Evolutionary conservation across 2,113 vertebrate genomes (phyloP), one percentile per base, ranked within the genome.

Genomic region (Anhinga rufa): DNA sequence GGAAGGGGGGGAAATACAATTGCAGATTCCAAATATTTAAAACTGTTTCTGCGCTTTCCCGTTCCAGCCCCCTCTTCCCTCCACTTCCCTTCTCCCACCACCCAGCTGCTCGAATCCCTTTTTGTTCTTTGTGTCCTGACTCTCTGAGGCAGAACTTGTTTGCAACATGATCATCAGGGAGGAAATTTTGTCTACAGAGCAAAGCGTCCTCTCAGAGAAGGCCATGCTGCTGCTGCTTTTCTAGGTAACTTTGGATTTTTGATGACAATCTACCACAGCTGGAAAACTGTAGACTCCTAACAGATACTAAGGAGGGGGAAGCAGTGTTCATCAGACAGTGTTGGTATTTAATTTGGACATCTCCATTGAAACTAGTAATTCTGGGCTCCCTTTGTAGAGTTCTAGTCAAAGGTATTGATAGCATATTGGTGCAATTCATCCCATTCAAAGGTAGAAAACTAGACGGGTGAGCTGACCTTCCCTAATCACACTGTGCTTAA

Each of bases 1-100:
- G 74, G 58, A 75, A 74, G 17, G 24, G 46, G 72, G 88, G 52
- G 25, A 76, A 96, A 92, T 70, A 90, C 91, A 97, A 94, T 95
- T 92, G 65, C 78, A 86, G 91, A 92, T 95, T 94, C 74, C 92
- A 97, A 91, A 95, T 92, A 92, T 95, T 97, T 95, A 74, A 71
- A 96, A 96, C 93, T 93, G 71, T 95, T 95, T 91, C 91, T 82
- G 77, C 3, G 0, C 78, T 90, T 95, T 74, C 76, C 58, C 40
- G 69, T 72, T 95, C 78, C 91, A 62, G 60, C 28, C 60, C 55
- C 87, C 87, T 91, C 90, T 87, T 96, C 65, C 75, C 10, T 77
- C 71, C 17, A 16, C 16, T 75, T 86, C 49, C 42, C 58, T 95
- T 94, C 83, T 95, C 54, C 84, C 70, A 76, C 93, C 57, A 64